phyloP scores from a whole-genome alignment of 2,888 invertebrate species.

The Caradrina clavipalpis region DNA sequence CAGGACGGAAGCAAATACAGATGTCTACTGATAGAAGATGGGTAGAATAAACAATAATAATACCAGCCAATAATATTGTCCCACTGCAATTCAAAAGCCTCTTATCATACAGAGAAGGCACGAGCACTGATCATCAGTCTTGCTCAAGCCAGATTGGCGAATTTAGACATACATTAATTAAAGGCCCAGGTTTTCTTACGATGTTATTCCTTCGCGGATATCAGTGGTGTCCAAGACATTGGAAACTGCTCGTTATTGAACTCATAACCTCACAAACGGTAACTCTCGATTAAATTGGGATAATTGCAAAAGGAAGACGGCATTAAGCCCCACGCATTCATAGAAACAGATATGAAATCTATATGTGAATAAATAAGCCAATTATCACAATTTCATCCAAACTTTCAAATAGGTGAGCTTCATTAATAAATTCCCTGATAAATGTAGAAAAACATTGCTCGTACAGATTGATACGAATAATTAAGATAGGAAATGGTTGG shows the following conservation, averaged over 20 bases:
- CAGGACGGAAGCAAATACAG: background rate
- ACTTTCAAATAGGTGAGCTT: conserved; percentile 33
- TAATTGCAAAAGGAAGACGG: background rate
- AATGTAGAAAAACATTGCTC: conserved; percentile 47
- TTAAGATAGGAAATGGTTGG: conserved; percentile 50
- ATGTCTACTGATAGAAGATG: background rate
- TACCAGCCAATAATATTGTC: background rate
- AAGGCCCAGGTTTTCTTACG: too few relatives aligned
- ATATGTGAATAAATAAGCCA: background rate
- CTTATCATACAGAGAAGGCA: background rate
- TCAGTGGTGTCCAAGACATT: background rate
- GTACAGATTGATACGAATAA: conserved; percentile 54
- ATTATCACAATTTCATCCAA: conserved; percentile 8
- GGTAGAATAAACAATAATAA: background rate
- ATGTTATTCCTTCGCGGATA: too few relatives aligned
- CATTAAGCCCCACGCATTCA: background rate
- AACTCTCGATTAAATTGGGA: too few relatives aligned
- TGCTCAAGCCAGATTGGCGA: too few relatives aligned
- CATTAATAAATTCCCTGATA: conserved; percentile 37
- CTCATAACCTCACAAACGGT: too few relatives aligned
- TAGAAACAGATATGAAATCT: background rate
- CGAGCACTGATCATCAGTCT: background rate
- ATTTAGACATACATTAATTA: too few relatives aligned
- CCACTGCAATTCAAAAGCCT: background rate
- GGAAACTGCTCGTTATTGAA: too few relatives aligned